Percentiles rank a stretch among this genome's conserved stretches.
These are phyloP conservation scores for Dryadula phaetusa DNA, from an alignment of 2,888 invertebrate species.

Conservation along the genomic window DNA sequence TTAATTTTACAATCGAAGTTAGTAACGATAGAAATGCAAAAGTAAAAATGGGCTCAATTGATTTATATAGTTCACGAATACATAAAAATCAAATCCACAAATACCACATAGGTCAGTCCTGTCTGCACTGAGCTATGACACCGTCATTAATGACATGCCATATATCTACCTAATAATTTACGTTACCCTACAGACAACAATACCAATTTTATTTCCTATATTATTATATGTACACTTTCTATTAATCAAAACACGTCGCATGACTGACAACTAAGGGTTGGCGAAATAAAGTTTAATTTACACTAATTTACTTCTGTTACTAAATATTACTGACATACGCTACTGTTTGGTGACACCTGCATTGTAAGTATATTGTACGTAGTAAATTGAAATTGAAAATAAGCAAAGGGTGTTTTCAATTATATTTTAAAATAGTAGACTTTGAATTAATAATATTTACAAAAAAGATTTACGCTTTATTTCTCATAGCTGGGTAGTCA, in stretches of 20 bases:
- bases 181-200: background rate
- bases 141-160: background rate
- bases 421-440: too few relatives aligned
- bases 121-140: background rate
- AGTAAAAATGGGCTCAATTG: too few relatives aligned
- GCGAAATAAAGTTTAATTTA: constrained; percentile 7
- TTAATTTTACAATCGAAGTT: too few relatives aligned
- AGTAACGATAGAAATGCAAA: too few relatives aligned
- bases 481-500: too few relatives aligned
- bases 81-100: too few relatives aligned
- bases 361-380: background rate
- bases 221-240: background rate
- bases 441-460: too few relatives aligned
- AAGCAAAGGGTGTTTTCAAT: background rate
- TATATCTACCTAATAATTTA: background rate
- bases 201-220: background rate
- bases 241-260: constrained; percentile 5
- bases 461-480: too few relatives aligned
- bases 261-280: constrained; percentile 1
- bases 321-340: constrained; percentile 11
- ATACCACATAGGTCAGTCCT: too few relatives aligned
- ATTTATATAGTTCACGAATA: too few relatives aligned
- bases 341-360: constrained; percentile 23
- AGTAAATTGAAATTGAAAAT: background rate
- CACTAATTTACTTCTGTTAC: constrained; percentile 7